Evolutionary conservation across 2,113 vertebrate species (phyloP), one percentile per base, ranked within the genome.

Genomic region (Archilochus colubris): DNA sequence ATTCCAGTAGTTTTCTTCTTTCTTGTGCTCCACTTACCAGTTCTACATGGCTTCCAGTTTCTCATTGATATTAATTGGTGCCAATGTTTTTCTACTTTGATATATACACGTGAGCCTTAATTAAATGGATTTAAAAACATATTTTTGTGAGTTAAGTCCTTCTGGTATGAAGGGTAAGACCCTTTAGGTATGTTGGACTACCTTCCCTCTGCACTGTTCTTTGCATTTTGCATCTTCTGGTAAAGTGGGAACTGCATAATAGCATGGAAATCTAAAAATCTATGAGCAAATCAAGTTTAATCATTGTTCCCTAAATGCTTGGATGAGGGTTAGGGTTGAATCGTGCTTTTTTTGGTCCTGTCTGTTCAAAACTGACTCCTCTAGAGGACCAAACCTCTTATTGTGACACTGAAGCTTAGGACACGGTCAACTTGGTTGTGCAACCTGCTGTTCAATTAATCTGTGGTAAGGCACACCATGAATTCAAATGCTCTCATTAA

Each of bases 381-480:
- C 3, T 24, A 14, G 63, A 58, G 24, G 5, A 6, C n/a, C 15
- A 6, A 6, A 51, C 22, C 18, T 1, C 30, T 16, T 30, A 6
- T 10, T 14, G 3, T 25, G 48, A 16, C 50, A 10, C 6, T 63
- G 61, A 63, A 44, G 4, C 4, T n/a, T 6, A 21, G 15, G 46
- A 8, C 0, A 0, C 1, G 5, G 7, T 18, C 17, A 20, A 15
- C 20, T 55, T 31, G 23, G 6, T 58, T 40, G 14, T 14, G 16
- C 1, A 3, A n/a, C 7, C 22, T 67, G 53, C 20, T 22, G 3
- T 44, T 74, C 20, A 43, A 14, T 70, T 55, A 59, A 8, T 43
- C 55, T 78, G 72, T n/a, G 21, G 40, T 46, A 58, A 40, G 40
- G 40, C 40, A 40, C 40, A 40, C 40, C 40, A 40, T 40, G 40